Evolutionary conservation across 2,888 invertebrate genomes (phyloP), one percentile per base, ranked within the genome.

Genomic region (Drosophila greeni): DNA sequence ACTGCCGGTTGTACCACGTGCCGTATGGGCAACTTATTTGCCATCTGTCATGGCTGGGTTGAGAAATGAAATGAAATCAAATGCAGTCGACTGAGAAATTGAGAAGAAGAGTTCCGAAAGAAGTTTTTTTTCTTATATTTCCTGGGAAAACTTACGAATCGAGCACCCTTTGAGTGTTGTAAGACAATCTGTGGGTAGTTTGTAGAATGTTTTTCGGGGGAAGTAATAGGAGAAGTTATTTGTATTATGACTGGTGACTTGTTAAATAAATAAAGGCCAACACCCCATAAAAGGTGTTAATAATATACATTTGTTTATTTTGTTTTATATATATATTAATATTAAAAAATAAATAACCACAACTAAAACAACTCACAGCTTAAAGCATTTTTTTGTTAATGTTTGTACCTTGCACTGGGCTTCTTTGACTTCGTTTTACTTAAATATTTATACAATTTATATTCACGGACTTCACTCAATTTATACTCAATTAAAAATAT

Each of bases 11-110:
- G 58, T 58, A 48, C 58, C 58, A 75, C 73, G 59, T 72, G 66
- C 70, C 82, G 73, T 75, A 78, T 77, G 67, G 42, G 78, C 62
- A 78, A 73, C 76, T 42, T 66, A 72, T 76, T 79, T 76, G 75
- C 66, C 80, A 73, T 82, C 65, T 79, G 73, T 73, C 74, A 68
- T 65, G 67, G 65, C 59, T 70, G 43, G 60, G 29, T 70, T 56
- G 76, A 62, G 61, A 54, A 75, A 70, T 66, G 66, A 67, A 67
- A 78, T 74, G 53, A 76, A 76, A 76, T 78, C 67, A 74, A 80
- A 79, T 60, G 67, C 77, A 79, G 52, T 55, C 70, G 66, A 79
- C 71, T 65, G 82, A 66, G 54, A 82, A 78, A 79, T 79, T 76
- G 79, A 47, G 42, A 47, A 18, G 42, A 52, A 54, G 45, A 70